Conservation (phyloP, 2,797 vertebrate species). For the Fringilla coelebs region DNA sequence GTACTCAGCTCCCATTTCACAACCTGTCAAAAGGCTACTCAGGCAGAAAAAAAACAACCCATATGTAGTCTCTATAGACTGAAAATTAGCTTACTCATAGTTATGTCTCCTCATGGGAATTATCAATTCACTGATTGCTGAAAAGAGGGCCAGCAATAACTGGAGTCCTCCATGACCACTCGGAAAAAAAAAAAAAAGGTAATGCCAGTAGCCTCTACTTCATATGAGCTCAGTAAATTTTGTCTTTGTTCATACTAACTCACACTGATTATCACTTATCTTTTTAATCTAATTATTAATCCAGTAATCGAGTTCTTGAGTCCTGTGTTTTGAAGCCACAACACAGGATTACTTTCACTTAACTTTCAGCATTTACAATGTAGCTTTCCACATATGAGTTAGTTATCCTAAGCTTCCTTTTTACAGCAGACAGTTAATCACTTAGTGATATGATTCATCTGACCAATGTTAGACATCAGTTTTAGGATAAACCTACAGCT, state of each 20-base stretch:
- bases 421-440: background rate
- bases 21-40: background rate
- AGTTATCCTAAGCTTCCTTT: constrained; percentile 30
- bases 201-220: background rate
- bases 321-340: background rate
- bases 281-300: background rate
- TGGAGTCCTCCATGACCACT: background rate
- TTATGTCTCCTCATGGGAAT: background rate
- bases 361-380: background rate
- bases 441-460: constrained; percentile 14
- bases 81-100: background rate
- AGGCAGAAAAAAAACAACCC: background rate
- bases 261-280: background rate
- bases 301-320: background rate
- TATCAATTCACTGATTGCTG: background rate
- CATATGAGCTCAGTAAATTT: background rate
- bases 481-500: background rate
- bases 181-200: background rate
- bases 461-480: constrained; percentile 3
- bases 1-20: background rate
- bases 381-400: background rate
- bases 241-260: background rate
- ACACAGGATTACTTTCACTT: background rate
- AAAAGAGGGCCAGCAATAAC: background rate
- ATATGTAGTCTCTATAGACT: background rate